Evolutionary conservation across 2,888 invertebrate species (phyloP), one percentile per base, ranked within the genome.

Genomic region (Philhelius pedissequus): DNA sequence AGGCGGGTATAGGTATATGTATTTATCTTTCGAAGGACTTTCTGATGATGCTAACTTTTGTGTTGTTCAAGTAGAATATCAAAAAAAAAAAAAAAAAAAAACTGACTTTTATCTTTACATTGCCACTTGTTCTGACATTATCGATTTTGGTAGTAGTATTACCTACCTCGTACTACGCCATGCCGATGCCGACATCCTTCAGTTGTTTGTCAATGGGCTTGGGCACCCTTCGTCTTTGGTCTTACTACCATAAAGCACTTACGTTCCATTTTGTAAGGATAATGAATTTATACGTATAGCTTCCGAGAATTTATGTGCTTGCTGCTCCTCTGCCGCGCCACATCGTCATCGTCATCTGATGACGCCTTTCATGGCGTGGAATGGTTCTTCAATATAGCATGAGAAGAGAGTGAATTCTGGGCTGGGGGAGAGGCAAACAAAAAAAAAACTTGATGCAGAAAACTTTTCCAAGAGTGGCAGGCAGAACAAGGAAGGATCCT

Each of bases 251-350:
- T 35, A 38, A 60, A 69, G 75, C 75, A 80, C 80, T 84, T 83
- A 83, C 74, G 66, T 83, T 78, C 69, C 78, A 83, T 83, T 83
- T 75, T 84, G 70, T 71, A 80, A 66, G 83, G 79, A 84, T 84
- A 84, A 84, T 84, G 79, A 84, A 84, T 84, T 84, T 84, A 84
- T 84, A 84, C 62, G 80, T 66, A 62, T 45, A 76, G 75, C 83
- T 83, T 77, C 77, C 54, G 68, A 77, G 74, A 77, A 82, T 50
- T 82, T 81, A 68, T 68, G 64, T 81, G 45, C 11, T 50, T n/a
- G n/a, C n/a, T n/a, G n/a, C 35, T 18, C n/a, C n/a, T 22, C 15
- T 54, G 18, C 48, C 25, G 5, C 45, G 9, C 20, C 9, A n/a
- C 9, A 0, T 9, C 18, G 30, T 4, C 25, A 4, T 8, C 22